Evolutionary conservation across 1,140 invertebrate species (phyloP).

Genomic region (Achroia grisella): DNA sequence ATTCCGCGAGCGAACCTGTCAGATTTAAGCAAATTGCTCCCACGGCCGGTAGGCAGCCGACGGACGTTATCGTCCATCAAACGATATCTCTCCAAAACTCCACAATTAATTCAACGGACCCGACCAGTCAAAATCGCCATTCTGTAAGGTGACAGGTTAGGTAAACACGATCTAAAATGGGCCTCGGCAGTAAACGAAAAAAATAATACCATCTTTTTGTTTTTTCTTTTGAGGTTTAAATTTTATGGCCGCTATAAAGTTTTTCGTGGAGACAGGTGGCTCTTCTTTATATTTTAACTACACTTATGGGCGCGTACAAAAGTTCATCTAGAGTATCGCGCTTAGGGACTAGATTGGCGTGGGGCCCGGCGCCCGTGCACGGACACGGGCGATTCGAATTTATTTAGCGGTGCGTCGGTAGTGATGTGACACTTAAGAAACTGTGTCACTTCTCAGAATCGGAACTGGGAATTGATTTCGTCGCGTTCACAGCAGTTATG

Average conservation of each 20-base stretch:
- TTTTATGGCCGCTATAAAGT: constrained; percentile 70
- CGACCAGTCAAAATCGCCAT: constrained; percentile 67
- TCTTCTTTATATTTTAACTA: constrained; percentile 68
- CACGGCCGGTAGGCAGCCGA: constrained; percentile 37
- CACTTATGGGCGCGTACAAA: constrained; percentile 32
- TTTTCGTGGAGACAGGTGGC: constrained; percentile 72
- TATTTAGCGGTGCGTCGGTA: constrained; percentile 66
- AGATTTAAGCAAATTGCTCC: constrained; percentile 52
- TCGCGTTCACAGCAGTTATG: constrained; percentile 62
- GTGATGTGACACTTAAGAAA: constrained; percentile 71
- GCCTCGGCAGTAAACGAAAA: constrained; percentile 58
- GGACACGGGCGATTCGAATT: constrained; percentile 46
- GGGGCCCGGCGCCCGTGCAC: constrained; percentile 12
- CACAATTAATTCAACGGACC: constrained; percentile 65
- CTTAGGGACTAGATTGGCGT: constrained; percentile 60
- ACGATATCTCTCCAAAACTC: constrained; percentile 62
- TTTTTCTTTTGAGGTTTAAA: constrained; percentile 69
- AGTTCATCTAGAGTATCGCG: constrained; percentile 36
- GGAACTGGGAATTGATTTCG: constrained; percentile 69
- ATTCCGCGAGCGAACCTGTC: constrained; percentile 40
- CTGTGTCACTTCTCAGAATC: constrained; percentile 71
- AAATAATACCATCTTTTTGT: constrained; percentile 51
- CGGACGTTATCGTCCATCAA: constrained; percentile 58
- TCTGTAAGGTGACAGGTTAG: constrained; percentile 70
- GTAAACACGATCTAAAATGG: constrained; percentile 71